Evolutionary conservation across 2,888 invertebrate species (phyloP), one percentile per base, ranked within the genome.

Genomic region (Drosophila borealis): DNA sequence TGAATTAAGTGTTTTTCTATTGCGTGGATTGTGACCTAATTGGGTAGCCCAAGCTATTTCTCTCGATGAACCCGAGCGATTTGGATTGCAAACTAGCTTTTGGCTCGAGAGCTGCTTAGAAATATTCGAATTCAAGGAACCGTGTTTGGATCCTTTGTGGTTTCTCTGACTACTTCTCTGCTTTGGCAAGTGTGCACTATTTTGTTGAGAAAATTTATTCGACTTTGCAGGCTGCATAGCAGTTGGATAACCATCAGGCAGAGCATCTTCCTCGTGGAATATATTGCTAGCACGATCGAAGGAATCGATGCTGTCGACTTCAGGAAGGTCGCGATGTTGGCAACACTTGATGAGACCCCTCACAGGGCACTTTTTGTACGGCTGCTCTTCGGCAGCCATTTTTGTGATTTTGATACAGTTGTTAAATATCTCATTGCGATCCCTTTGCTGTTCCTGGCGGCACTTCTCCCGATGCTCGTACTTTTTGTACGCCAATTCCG

Each of bases 391-490:
- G 4, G 73, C 54, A 3, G 80, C 88, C 68, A 83, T 63, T 56
- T 80, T 71, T 0, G 66, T 74, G 4, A 85, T 79, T 25, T 71
- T 76, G 3, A 86, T 67, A 4, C 79, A 57, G 13, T 79, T 83
- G n/a, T 46, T 50, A 11, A 67, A 72, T 6, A 86, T 80, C 13
- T 60, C 29, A 1, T 73, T 45, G 1, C 71, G 81, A 8, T 78
- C 71, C 1, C 9, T 6, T 3, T 63, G 53, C 64, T 73, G 64
- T 17, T 61, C 62, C 9, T 70, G 48, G 0, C 78, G 81, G 14
- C 87, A 88, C 14, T 42, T 44, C 9, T 87, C 77, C 0, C 67
- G 68, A 19, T 78, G 79, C 19, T 74, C 73, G 50, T 87, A 87
- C 6, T 87, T 73, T 2, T 56, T 61, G 51, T 69, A 80, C 4